These are phyloP conservation scores for Aythya baeri DNA, from an alignment of 2,113 vertebrate species.

Conservation along the genomic window DNA sequence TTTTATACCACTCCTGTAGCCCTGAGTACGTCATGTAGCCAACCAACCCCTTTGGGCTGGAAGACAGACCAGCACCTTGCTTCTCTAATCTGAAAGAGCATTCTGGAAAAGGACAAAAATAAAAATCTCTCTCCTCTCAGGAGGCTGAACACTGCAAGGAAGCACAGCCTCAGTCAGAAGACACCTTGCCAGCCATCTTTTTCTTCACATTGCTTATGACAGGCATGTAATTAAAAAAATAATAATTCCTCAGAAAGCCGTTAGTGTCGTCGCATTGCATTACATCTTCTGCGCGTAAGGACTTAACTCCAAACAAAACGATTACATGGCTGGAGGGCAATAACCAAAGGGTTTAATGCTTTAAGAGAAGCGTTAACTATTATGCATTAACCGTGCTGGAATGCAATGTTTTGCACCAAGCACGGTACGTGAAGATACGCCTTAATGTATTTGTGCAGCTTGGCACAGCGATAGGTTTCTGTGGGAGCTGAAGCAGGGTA, in stretches of 20 bases:
- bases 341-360: neutral
- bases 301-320: neutral
- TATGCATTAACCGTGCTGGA: neutral
- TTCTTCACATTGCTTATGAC: neutral
- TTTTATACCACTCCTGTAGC: neutral
- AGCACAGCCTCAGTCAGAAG: neutral
- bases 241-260: neutral
- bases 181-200: neutral
- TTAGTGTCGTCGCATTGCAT: conserved; percentile 10
- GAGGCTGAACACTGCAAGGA: neutral
- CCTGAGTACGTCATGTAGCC: neutral
- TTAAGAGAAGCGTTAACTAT: neutral
- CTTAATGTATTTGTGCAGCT: neutral
- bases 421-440: neutral
- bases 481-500: neutral
- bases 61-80: neutral
- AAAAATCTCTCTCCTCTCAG: neutral
- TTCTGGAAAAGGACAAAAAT: neutral
- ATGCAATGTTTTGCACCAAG: neutral
- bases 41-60: neutral
- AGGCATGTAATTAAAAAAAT: neutral
- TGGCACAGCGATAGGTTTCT: neutral
- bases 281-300: neutral
- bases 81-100: neutral
- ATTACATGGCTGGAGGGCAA: neutral